phyloP scores from a whole-genome alignment of 2,888 invertebrate genomes.

The Hecatera dysodea region DNA sequence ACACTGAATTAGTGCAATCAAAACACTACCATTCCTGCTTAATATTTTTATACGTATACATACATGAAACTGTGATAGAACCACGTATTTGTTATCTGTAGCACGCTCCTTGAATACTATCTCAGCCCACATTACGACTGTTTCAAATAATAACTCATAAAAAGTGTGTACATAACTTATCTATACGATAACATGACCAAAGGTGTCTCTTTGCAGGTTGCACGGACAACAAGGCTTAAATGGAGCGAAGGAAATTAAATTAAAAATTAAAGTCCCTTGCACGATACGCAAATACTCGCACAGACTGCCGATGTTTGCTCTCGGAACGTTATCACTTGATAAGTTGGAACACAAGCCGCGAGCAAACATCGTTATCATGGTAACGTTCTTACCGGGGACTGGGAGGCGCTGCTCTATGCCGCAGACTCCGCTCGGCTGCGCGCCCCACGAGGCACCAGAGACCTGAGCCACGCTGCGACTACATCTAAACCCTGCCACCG shows the following conservation, averaged over 20 bases:
- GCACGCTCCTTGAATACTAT: constrained; percentile 56
- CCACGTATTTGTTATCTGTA: constrained; percentile 53
- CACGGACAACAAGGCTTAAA: constrained; percentile 76
- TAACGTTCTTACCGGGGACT: constrained; percentile 83
- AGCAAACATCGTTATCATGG: constrained; percentile 89
- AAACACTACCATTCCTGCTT: constrained; percentile 26
- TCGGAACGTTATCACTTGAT: constrained; percentile 88
- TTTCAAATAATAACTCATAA: constrained; percentile 61
- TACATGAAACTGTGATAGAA: constrained; percentile 37
- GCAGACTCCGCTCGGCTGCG: constrained; percentile 80
- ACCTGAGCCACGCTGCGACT: constrained; percentile 34
- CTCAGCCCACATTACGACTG: constrained; percentile 36
- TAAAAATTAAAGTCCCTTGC: constrained; percentile 85
- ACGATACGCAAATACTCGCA: constrained; percentile 87
- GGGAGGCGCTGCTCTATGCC: constrained; percentile 71
- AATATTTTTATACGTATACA: constrained; percentile 35
- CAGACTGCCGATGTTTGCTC: constrained; percentile 88
- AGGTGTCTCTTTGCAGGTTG: constrained; percentile 82
- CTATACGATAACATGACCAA: constrained; percentile 74
- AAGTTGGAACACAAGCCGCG: constrained; percentile 89
- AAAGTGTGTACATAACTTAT: constrained; percentile 69
- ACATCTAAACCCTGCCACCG: constrained; percentile 19
- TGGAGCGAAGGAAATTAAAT: constrained; percentile 77
- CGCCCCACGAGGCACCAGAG: constrained; percentile 78
- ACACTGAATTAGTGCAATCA: constrained; percentile 35